A percentile compares a stretch with the other conserved stretches of the same genome.
These are phyloP conservation scores for Junonia oenone DNA, from an alignment of 2,888 invertebrate species.

Conservation along the genomic window DNA sequence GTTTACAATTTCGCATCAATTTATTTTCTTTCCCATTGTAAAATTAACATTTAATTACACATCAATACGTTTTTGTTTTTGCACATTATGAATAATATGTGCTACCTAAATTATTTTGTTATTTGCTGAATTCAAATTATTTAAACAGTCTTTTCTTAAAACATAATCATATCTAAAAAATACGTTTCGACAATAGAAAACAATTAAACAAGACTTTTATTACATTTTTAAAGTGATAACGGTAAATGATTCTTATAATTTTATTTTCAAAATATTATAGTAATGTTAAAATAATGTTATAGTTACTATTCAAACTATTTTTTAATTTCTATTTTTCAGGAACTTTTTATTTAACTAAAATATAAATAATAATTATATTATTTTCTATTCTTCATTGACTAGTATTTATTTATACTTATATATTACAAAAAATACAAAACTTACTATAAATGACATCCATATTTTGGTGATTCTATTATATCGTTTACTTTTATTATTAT, in stretches of 20 bases:
- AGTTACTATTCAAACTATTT: neutral
- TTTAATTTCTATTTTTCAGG: neutral
- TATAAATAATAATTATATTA: neutral
- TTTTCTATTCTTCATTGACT: neutral
- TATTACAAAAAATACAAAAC: conserved; percentile 34
- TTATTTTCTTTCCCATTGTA: conserved; percentile 16
- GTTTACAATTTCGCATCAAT: too few relatives aligned
- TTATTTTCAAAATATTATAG: neutral
- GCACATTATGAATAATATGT: conserved; percentile 14
- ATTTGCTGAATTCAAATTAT: too few relatives aligned
- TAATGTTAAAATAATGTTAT: neutral
- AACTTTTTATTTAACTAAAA: conserved; percentile 3
- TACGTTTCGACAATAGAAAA: neutral
- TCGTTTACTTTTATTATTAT: neutral
- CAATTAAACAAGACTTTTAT: too few relatives aligned
- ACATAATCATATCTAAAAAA: neutral
- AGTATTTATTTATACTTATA: conserved; percentile 6
- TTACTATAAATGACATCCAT: conserved; percentile 10
- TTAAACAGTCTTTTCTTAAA: conserved; percentile 16
- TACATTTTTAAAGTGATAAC: too few relatives aligned
- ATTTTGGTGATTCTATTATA: neutral
- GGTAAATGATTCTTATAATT: too few relatives aligned
- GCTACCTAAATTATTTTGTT: conserved; percentile 13
- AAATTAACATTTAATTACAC: conserved; percentile 20
- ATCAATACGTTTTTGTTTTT: conserved; percentile 13